Percentiles rank a stretch among this genome's conserved stretches.
These are phyloP conservation scores for Plutella xylostella DNA, from an alignment of 2,888 invertebrate genomes.

Conservation along the genomic window DNA sequence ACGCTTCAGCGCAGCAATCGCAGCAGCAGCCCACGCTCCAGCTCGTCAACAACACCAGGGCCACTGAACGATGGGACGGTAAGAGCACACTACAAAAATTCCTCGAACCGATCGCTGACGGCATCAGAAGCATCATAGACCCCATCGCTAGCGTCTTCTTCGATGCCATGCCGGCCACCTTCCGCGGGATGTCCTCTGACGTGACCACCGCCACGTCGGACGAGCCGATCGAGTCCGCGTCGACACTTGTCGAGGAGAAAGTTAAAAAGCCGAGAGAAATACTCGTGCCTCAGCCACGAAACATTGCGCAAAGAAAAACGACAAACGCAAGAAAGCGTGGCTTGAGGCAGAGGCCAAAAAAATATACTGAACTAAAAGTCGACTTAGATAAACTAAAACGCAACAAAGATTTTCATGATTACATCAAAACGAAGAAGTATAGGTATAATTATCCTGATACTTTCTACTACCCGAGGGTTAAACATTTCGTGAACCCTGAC, in stretches of 20 bases:
- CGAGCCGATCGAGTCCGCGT: constrained; percentile 4
- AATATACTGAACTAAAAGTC: constrained; percentile 48
- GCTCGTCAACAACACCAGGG: constrained; percentile 52
- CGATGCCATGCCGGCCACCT: constrained; percentile 51
- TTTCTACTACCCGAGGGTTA: constrained; percentile 53
- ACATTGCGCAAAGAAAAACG: constrained; percentile 57
- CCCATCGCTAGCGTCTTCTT: constrained; percentile 55
- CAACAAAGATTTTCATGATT: constrained; percentile 57
- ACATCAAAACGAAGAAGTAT: constrained; percentile 59
- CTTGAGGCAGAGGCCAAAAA: constrained; percentile 41
- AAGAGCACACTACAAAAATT: constrained; percentile 60
- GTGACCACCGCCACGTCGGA: constrained; percentile 31
- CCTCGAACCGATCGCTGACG: constrained; percentile 53
- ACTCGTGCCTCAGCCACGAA: constrained; percentile 51
- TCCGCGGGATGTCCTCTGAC: constrained; percentile 51
- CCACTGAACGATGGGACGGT: constrained; percentile 65
- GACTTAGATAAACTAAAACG: constrained; percentile 50
- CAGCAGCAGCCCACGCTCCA: constrained; percentile 55
- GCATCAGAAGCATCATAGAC: constrained; percentile 43
- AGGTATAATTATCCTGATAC: constrained; percentile 56
- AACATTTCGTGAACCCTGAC: constrained; percentile 50
- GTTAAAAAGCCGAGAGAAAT: constrained; percentile 46
- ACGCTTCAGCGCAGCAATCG: constrained; percentile 64
- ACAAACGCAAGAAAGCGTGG: constrained; percentile 29
- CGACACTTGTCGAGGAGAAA: constrained; percentile 24